Percentiles rank a stretch among this genome's conserved stretches.
phyloP scores from a whole-genome alignment of 2,888 invertebrate genomes.

The Tipula confusa region DNA sequence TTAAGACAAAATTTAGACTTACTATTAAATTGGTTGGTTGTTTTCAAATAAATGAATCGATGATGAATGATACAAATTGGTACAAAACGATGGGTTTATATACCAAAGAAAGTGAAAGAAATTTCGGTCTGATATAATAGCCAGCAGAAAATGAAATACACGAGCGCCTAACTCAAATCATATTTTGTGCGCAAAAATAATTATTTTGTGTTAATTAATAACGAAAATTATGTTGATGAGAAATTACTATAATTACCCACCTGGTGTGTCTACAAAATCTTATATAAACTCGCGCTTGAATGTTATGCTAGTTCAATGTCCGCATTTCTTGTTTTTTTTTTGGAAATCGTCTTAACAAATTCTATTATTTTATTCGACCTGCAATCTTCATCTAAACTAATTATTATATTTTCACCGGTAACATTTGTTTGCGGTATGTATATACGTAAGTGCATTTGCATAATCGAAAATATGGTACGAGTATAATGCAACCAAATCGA shows the following conservation, averaged over 20 bases:
- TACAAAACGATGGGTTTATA: background rate
- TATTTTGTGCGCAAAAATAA: background rate
- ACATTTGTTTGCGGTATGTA: too few relatives aligned
- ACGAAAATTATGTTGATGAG: background rate
- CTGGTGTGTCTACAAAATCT: background rate
- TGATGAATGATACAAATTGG: background rate
- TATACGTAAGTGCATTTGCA: background rate
- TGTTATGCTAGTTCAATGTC: background rate
- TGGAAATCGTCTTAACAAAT: background rate
- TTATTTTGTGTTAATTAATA: background rate
- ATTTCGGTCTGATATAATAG: background rate
- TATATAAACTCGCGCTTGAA: background rate
- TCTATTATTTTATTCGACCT: background rate
- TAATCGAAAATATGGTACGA: background rate
- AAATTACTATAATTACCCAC: background rate
- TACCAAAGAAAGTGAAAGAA: background rate
- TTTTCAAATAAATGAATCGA: background rate
- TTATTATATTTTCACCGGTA: background rate
- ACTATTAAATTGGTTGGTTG: background rate
- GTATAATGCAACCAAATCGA: background rate
- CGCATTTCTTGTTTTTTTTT: background rate
- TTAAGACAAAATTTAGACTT: background rate
- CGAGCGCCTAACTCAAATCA: background rate
- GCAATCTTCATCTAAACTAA: background rate
- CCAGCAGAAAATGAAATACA: background rate